phyloP scores from a whole-genome alignment of 37 sponge, comb jelly and placozoan genomes.

The Amphimedon queenslandica region DNA sequence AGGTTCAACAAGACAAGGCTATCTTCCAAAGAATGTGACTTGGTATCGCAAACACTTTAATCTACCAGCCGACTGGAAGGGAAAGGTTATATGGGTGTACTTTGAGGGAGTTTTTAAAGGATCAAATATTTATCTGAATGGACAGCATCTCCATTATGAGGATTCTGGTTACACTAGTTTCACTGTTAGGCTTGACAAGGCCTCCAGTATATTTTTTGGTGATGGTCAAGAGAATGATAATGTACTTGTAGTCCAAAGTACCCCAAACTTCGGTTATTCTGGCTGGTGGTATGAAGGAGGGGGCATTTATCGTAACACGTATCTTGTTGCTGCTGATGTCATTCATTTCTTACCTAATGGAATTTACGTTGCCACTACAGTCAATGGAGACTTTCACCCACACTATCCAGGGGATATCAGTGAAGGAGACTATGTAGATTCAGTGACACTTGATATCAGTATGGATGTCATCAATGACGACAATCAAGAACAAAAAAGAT shows the following conservation, averaged over 20 bases:
- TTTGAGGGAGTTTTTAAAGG: slow-evolving; percentile 52
- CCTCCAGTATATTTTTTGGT: too few relatives aligned
- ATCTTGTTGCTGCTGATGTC: slow-evolving; percentile 3
- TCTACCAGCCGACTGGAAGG: slow-evolving; percentile 47
- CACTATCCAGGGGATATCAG: slow-evolving; percentile 10
- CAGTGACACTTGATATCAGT: neutral
- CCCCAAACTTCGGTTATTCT: too few relatives aligned
- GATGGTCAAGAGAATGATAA: slow-evolving; percentile 41
- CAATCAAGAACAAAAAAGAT: neutral
- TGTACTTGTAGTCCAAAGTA: slow-evolving; percentile 37
- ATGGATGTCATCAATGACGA: slow-evolving; percentile 43
- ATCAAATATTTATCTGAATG: slow-evolving; percentile 31
- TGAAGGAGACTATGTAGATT: slow-evolving; percentile 1
- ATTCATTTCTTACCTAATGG: slow-evolving; percentile 9
- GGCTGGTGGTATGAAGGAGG: too few relatives aligned
- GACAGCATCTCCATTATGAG: too few relatives aligned
- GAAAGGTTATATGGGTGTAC: slow-evolving; percentile 39
- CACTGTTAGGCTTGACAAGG: too few relatives aligned
- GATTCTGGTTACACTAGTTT: too few relatives aligned
- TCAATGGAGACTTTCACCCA: slow-evolving; percentile 7
- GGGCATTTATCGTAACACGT: slow-evolving; percentile 29
- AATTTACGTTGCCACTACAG: slow-evolving; percentile 6
- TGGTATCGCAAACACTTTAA: slow-evolving; percentile 66
- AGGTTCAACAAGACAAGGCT: slow-evolving; percentile 17
- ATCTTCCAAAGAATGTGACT: slow-evolving; percentile 33